These are phyloP conservation scores for Gallinago stenura DNA, from an alignment of 2,797 vertebrate genomes.

Conservation along the genomic window DNA sequence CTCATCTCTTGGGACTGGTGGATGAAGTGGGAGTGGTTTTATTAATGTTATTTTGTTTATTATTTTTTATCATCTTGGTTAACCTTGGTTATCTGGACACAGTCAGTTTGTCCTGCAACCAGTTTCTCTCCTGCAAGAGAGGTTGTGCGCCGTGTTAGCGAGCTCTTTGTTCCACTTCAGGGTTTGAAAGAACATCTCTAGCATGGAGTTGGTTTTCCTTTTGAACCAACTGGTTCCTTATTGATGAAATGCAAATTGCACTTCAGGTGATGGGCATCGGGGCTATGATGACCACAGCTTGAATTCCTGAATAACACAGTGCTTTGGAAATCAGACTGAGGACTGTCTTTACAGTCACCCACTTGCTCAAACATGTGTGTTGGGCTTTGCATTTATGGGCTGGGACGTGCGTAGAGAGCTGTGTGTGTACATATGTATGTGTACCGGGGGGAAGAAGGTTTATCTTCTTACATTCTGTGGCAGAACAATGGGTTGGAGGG, in stretches of 20 bases:
- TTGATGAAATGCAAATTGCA: not conserved
- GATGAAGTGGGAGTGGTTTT: not conserved
- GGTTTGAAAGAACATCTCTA: not conserved
- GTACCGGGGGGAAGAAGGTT: not conserved
- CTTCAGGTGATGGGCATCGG: not conserved
- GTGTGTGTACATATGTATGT: fast-evolving
- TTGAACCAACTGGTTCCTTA: conserved; percentile 10
- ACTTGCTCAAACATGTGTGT: fast-evolving
- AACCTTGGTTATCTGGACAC: not conserved
- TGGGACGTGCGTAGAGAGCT: not conserved
- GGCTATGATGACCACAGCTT: not conserved
- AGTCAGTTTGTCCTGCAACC: not conserved
- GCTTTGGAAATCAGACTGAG: not conserved
- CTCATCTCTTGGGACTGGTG: not conserved
- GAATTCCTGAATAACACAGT: not conserved
- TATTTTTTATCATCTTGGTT: not conserved
- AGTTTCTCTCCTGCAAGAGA: not conserved
- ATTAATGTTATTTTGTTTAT: not conserved
- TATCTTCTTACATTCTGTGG: not conserved
- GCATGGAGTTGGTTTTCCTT: not conserved
- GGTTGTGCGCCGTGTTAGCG: fast-evolving
- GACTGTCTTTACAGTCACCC: not conserved
- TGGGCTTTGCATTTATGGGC: not conserved
- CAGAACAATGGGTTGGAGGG: not conserved
- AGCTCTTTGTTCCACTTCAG: not conserved